Evolutionary conservation across 2,113 vertebrate genomes (phyloP), one percentile per base, ranked within the genome.

Genomic region (Hippocampus mohnikei): DNA sequence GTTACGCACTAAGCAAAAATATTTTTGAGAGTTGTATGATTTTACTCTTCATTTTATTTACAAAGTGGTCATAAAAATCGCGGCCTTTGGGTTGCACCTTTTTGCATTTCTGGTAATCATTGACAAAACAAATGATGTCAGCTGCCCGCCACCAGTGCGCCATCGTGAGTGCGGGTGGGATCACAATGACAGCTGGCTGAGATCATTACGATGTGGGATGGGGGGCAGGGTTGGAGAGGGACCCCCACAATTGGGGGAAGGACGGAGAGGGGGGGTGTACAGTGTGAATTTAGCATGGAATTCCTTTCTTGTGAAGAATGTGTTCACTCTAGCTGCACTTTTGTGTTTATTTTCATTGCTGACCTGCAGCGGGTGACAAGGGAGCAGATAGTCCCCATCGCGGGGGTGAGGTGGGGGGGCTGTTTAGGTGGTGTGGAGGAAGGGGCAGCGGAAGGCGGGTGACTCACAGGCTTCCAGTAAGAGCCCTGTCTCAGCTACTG

Each of bases 401-500:
- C 53, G 70, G 66, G 66, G 42, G 27, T 44, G 29, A 66, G 23
- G 46, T 8, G 23, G 42, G 23, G 42, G 70, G 69, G 60, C 67
- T 29, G 16, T 52, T 73, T 41, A 27, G 25, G 29, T 33, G 66
- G 44, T 42, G 50, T 8, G 4, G 23, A 16, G 33, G 65, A 44
- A 66, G n/a, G 61, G 68, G n/a, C 21, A 66, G 10, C 68, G 68
- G 77, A 40, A 67, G 79, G 77, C 27, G 37, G 62, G 78, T 90
- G 85, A 91, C 77, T 85, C 88, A 87, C 59, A 0, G 66, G 71
- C 80, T 91, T 90, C 88, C 89, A 91, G 89, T 86, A 90, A 91
- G 65, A 62, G 66, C 44, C 77, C 71, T 84, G 85, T 85, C 74
- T 85, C 82, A 88, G 82, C 81, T 77, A 79, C 84, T 89, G 84